Conservation (phyloP, 2,888 invertebrate genomes). For the Limnephilus auricula region DNA sequence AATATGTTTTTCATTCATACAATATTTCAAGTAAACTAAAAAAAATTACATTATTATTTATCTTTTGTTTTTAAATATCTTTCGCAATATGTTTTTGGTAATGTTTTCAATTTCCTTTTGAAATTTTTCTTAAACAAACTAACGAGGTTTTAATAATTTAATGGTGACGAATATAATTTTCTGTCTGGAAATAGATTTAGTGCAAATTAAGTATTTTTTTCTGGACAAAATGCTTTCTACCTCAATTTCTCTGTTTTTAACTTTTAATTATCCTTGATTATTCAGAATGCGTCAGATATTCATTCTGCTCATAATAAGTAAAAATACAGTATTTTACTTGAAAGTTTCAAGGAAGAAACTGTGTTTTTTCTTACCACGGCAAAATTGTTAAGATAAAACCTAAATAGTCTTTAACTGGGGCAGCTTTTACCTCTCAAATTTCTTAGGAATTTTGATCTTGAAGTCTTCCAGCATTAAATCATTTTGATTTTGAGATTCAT, state of each 20-base stretch:
- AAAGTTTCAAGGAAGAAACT: too few relatives aligned
- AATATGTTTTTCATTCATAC: neutral
- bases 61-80: too few relatives aligned
- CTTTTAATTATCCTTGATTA: neutral
- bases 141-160: neutral
- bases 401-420: neutral
- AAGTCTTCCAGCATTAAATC: neutral
- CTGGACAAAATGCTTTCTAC: neutral
- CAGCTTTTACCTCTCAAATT: neutral
- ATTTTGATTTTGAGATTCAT: neutral
- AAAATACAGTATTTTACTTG: too few relatives aligned
- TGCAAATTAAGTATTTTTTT: neutral
- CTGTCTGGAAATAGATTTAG: neutral
- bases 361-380: neutral
- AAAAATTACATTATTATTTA: neutral
- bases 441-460: neutral
- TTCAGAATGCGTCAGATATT: neutral
- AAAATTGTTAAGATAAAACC: neutral
- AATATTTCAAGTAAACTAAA: neutral
- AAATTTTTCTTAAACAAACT: neutral
- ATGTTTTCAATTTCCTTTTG: neutral
- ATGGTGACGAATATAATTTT: neutral
- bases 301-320: too few relatives aligned
- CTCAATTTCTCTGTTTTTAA: neutral
- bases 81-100: neutral